Evolutionary conservation across 1,140 invertebrate genomes (phyloP).

Genomic region (Tetranychus cinnabarinus): DNA sequence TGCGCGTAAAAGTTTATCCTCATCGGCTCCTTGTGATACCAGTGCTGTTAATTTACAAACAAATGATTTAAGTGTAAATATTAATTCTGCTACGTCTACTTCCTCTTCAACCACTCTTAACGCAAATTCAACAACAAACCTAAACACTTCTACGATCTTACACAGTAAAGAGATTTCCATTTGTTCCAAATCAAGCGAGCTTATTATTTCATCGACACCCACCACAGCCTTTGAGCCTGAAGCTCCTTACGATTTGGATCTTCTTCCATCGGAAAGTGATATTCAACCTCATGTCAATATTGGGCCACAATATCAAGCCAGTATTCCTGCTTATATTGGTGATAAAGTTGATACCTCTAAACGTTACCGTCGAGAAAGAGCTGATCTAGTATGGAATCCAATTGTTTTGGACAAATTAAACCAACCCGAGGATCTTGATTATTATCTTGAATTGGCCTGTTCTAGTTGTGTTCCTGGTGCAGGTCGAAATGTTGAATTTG

Average conservation of each 20-base stretch:
- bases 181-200: not conserved
- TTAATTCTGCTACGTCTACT: not conserved
- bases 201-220: slow-evolving; percentile 7
- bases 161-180: not conserved
- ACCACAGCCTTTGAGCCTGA: slow-evolving; percentile 7
- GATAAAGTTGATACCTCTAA: not conserved
- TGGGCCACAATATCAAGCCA: slow-evolving; percentile 63
- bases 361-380: slow-evolving; percentile 4
- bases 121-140: not conserved
- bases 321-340: slow-evolving; percentile 31
- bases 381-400: slow-evolving; percentile 17
- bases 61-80: not conserved
- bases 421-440: slow-evolving; percentile 14
- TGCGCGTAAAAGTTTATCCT: not conserved
- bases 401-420: not conserved
- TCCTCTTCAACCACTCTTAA: not conserved
- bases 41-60: not conserved
- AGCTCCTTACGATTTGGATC: not conserved
- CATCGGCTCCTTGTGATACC: not conserved
- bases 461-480: slow-evolving; percentile 32
- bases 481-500: slow-evolving; percentile 79
- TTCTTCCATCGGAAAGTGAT: slow-evolving; percentile 24
- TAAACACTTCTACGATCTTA: not conserved
- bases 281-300: slow-evolving; percentile 56
- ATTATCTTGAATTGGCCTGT: slow-evolving; percentile 52